Evolutionary conservation across 2,888 invertebrate genomes (phyloP).

Genomic region (Ormyrus nitidulus): DNA sequence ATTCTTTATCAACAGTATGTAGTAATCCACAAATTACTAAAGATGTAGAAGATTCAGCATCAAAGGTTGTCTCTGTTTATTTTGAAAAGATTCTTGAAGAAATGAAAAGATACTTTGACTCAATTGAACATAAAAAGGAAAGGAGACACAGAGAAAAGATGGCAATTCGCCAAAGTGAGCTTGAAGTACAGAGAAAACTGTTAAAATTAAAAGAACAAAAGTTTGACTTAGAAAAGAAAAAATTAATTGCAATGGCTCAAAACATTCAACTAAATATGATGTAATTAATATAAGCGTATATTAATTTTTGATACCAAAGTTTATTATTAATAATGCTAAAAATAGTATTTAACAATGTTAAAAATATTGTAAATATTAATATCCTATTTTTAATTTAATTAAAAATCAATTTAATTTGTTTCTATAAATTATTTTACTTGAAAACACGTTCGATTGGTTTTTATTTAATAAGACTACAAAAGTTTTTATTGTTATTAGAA

Average conservation of each 20-base stretch:
- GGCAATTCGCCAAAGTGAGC: constrained; percentile 61
- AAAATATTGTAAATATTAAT: constrained; percentile 1
- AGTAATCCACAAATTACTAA: not conserved
- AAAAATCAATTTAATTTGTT: not conserved
- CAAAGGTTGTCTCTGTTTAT: not conserved
- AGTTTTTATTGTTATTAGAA: no score
- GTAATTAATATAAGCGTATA: not conserved
- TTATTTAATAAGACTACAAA: no score
- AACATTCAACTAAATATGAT: constrained; percentile 19
- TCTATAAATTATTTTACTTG: not conserved
- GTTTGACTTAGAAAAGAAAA: constrained; percentile 62
- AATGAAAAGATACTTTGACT: constrained; percentile 61
- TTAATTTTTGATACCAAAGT: constrained; percentile 43
- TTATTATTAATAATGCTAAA: not conserved
- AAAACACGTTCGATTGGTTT: no score
- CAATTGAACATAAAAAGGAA: constrained; percentile 63
- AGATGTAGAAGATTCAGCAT: not conserved
- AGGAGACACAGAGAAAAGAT: constrained; percentile 66
- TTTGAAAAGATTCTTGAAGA: constrained; percentile 58
- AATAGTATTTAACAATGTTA: not conserved
- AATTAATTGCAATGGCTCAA: constrained; percentile 62
- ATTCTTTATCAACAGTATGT: constrained; percentile 7
- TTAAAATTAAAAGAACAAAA: constrained; percentile 66
- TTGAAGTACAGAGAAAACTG: constrained; percentile 64
- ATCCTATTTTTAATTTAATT: no score